phyloP scores from a whole-genome alignment of 1,140 invertebrate genomes.

The Ips nitidus region DNA sequence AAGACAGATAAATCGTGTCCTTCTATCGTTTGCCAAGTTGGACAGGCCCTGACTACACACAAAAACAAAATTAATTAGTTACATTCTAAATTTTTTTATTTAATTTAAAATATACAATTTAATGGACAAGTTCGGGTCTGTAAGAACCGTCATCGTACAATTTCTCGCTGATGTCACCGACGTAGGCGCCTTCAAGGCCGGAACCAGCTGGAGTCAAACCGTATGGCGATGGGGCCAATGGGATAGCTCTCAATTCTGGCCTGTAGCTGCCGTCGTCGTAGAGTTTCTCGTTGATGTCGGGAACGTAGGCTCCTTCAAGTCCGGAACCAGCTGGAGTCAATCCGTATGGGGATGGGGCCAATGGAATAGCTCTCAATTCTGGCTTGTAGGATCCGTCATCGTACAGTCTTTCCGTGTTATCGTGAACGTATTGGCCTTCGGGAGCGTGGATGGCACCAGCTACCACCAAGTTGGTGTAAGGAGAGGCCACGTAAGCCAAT shows the following conservation, averaged over 20 bases:
- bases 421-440: slow-evolving; percentile 47
- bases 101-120: slow-evolving; percentile 24
- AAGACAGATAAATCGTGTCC: no score
- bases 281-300: slow-evolving; percentile 42
- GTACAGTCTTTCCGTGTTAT: slow-evolving; percentile 45
- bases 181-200: slow-evolving; percentile 43
- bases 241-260: slow-evolving; percentile 38
- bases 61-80: not conserved
- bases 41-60: no score
- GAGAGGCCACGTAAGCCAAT: slow-evolving; percentile 13
- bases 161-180: slow-evolving; percentile 42
- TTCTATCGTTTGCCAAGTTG: no score
- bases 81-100: not conserved
- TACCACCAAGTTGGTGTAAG: slow-evolving; percentile 11
- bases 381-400: slow-evolving; percentile 49
- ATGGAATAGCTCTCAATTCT: slow-evolving; percentile 39
- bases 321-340: slow-evolving; percentile 43
- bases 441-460: slow-evolving; percentile 33
- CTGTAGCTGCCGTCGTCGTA: slow-evolving; percentile 45
- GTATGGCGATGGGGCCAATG: slow-evolving; percentile 39
- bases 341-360: slow-evolving; percentile 42
- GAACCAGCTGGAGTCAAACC: slow-evolving; percentile 43
- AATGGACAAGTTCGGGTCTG: slow-evolving; percentile 38
- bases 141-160: slow-evolving; percentile 47
- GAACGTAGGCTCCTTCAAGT: slow-evolving; percentile 45